Conservation (phyloP, 1,140 invertebrate genomes). For the Geopemphigus sp. region DNA sequence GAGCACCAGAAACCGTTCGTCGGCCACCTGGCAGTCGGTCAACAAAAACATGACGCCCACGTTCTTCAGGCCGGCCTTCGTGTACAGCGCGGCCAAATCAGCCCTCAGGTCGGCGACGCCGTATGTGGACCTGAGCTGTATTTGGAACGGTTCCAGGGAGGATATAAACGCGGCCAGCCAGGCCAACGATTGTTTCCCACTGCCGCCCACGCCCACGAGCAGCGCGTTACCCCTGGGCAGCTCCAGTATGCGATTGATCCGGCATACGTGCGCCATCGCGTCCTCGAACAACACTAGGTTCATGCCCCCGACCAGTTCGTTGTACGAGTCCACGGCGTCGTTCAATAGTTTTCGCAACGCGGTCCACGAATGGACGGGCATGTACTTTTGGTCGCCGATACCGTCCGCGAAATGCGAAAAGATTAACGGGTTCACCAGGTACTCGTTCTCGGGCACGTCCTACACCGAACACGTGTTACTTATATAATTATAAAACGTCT, state of each 20-base stretch:
- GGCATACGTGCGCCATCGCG: conserved; percentile 82
- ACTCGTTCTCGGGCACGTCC: conserved; percentile 65
- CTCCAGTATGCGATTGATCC: conserved; percentile 91
- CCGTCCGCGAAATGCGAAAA: conserved; percentile 90
- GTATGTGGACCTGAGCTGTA: conserved; percentile 87
- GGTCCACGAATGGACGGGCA: conserved; percentile 71
- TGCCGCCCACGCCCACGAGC: conserved; percentile 89
- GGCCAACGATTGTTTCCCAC: conserved; percentile 89
- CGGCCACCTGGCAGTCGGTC: conserved; percentile 89
- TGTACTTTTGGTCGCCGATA: conserved; percentile 88
- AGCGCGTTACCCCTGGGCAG: conserved; percentile 87
- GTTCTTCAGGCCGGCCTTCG: conserved; percentile 84
- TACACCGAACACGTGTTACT: conserved; percentile 52
- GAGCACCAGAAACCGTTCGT: conserved; percentile 87
- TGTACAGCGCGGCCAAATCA: conserved; percentile 79
- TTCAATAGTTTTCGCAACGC: conserved; percentile 73
- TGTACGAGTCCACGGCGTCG: conserved; percentile 79
- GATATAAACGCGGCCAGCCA: conserved; percentile 85
- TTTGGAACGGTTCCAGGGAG: conserved; percentile 85
- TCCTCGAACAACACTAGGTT: conserved; percentile 95
- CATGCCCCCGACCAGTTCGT: conserved; percentile 77
- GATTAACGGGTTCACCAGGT: conserved; percentile 72
- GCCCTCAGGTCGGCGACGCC: conserved; percentile 76
- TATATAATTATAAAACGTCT: no score
- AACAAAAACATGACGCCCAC: conserved; percentile 86